A percentile compares a stretch with the other conserved stretches of the same genome.
Evolutionary conservation across 2,113 vertebrate species (phyloP).

Genomic region (Actenoides lindsayi): DNA sequence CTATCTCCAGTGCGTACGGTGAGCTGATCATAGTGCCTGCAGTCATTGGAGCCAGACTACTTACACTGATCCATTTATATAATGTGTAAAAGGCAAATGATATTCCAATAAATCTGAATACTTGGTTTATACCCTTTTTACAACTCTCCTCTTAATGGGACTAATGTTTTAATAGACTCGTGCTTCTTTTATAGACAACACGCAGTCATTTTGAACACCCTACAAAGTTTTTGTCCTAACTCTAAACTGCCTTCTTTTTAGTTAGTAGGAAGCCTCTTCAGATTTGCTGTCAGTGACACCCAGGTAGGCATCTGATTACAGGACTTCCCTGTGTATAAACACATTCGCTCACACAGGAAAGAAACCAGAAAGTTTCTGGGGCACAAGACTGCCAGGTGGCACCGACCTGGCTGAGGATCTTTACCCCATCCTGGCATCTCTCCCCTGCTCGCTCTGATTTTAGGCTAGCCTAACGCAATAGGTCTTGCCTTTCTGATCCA

Average conservation of each 20-base stretch:
- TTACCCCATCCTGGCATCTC: neutral
- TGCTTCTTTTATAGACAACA: neutral
- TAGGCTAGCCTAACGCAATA: neutral
- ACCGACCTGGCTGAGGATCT: neutral
- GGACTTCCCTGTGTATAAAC: neutral
- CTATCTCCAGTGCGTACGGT: neutral
- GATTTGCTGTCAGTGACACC: neutral
- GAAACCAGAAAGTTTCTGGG: neutral
- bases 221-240: neutral
- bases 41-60: neutral
- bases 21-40: rapidly evolving
- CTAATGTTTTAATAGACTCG: neutral
- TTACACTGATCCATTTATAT: neutral
- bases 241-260: neutral
- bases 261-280: neutral
- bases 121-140: neutral
- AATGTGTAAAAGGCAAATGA: rapidly evolving
- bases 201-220: neutral
- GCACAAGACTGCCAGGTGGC: neutral
- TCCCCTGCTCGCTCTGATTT: neutral
- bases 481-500: neutral
- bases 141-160: neutral
- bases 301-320: neutral
- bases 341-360: neutral
- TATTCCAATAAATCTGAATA: neutral